Evolutionary conservation across 2,888 invertebrate species (phyloP).

Genomic region (Aphidoletes aphidimyza): DNA sequence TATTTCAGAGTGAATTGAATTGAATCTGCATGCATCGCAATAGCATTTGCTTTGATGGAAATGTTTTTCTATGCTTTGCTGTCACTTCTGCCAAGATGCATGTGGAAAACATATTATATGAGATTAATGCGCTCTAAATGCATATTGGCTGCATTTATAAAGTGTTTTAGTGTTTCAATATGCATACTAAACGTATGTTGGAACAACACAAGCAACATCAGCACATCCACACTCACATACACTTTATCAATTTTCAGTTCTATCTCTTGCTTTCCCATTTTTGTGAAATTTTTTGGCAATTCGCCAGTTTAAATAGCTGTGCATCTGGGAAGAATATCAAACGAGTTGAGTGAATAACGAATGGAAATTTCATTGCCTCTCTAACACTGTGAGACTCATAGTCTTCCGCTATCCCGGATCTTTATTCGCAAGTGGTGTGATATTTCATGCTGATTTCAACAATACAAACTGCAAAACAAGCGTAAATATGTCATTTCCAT

Average conservation of each 20-base stretch:
- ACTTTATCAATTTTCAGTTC: background rate
- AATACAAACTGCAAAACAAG: background rate
- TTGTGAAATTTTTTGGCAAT: slow-evolving; percentile 18
- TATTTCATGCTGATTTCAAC: background rate
- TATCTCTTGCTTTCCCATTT: background rate
- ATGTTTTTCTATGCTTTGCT: background rate
- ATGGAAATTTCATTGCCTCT: background rate
- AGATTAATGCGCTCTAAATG: slow-evolving; percentile 12
- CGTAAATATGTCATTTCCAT: background rate
- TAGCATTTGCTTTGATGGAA: background rate
- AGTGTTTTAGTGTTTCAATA: background rate
- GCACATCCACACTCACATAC: too few relatives aligned
- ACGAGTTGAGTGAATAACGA: background rate
- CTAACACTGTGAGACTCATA: background rate
- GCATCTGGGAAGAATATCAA: background rate
- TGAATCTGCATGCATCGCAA: background rate
- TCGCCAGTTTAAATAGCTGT: background rate
- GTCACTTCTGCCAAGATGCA: background rate
- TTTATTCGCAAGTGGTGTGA: background rate
- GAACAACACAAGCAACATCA: too few relatives aligned
- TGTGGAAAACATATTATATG: background rate
- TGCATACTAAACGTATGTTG: too few relatives aligned
- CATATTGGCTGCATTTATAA: slow-evolving; percentile 5
- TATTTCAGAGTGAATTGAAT: background rate
- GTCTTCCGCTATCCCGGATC: too few relatives aligned